Conservation (phyloP, 1,140 invertebrate genomes). For the Lepidurus packardi region DNA sequence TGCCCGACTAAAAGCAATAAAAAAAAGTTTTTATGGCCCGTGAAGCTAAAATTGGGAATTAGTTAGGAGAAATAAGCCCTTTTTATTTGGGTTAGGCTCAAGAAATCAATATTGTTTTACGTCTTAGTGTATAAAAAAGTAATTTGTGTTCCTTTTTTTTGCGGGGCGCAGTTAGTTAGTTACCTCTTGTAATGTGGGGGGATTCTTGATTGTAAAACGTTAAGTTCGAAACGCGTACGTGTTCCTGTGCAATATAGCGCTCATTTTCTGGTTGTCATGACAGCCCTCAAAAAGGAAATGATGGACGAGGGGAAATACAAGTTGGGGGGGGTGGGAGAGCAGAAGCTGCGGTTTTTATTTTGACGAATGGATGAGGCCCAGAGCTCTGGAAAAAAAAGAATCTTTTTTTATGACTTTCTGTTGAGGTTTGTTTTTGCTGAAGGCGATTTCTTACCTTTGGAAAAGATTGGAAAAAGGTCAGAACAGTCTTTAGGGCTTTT, state of each 20-base stretch:
- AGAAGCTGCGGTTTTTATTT: not conserved
- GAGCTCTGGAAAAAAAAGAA: not conserved
- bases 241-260: not conserved
- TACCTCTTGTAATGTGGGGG: not conserved
- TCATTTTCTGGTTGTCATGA: conserved; percentile 14
- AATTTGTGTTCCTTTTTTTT: not conserved
- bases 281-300: not conserved
- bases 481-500: not conserved
- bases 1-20: not conserved
- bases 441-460: not conserved
- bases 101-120: not conserved
- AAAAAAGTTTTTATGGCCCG: not conserved
- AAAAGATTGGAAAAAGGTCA: not conserved
- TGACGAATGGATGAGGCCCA: not conserved
- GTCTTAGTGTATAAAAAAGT: not conserved
- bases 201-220: not conserved
- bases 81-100: not conserved
- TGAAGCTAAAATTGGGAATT: not conserved
- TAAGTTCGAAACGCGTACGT: not conserved
- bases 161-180: not conserved
- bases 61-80: not conserved
- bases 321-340: not conserved
- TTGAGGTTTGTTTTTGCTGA: not conserved
- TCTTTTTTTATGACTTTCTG: not conserved
- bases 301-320: not conserved